Conservation (phyloP, 2,888 invertebrate genomes). For the Hyposoter dolosus region DNA sequence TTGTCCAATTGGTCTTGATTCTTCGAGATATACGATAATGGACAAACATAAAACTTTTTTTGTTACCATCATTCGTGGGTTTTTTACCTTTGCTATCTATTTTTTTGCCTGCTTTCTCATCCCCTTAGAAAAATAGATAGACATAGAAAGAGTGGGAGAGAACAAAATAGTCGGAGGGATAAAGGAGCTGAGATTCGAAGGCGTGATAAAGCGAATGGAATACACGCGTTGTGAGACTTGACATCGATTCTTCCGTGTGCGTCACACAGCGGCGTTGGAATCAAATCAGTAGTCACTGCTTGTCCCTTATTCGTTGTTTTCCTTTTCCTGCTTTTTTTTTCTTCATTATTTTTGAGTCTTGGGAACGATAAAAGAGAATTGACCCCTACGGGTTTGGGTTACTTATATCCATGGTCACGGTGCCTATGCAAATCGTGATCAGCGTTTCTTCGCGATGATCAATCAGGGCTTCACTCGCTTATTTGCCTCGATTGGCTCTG, state of each 20-base stretch:
- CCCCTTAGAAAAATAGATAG: background rate
- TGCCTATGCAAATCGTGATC: background rate
- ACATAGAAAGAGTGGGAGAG: background rate
- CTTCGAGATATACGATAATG: background rate
- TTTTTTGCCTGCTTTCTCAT: background rate
- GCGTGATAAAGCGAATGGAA: slow-evolving; percentile 35
- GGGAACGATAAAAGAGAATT: background rate
- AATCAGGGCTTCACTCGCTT: background rate
- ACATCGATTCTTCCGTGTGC: slow-evolving; percentile 34
- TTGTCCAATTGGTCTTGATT: background rate
- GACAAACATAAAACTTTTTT: slow-evolving; percentile 30
- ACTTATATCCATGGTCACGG: background rate
- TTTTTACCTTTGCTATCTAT: slow-evolving; percentile 13
- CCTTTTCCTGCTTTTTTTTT: background rate
- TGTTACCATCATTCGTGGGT: background rate
- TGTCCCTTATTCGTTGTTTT: slow-evolving; percentile 15
- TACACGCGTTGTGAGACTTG: slow-evolving; percentile 13
- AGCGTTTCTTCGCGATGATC: slow-evolving; percentile 2
- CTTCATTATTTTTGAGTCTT: slow-evolving; percentile 9
- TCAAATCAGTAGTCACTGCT: slow-evolving; percentile 28
- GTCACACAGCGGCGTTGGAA: slow-evolving; percentile 30
- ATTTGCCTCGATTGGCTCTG: background rate
- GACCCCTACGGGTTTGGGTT: background rate
- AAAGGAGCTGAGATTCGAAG: slow-evolving; percentile 16
- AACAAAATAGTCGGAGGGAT: background rate